Percentiles rank a stretch among this genome's conserved stretches.
phyloP scores from a whole-genome alignment of 2,113 vertebrate species.

The Arenaria interpres region DNA sequence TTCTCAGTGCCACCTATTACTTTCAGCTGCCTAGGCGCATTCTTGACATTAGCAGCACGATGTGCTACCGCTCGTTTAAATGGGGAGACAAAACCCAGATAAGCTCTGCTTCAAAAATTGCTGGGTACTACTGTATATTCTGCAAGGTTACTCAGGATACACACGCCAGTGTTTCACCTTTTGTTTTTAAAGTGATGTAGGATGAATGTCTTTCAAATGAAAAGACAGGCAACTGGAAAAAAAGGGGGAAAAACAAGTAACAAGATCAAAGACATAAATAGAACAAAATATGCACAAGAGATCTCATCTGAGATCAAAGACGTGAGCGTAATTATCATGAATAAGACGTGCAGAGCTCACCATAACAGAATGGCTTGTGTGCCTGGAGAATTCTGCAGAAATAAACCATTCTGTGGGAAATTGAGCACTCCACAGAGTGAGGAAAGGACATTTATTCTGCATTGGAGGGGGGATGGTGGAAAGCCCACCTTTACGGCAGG shows the following conservation, averaged over 20 bases:
- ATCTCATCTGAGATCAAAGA: conserved; percentile 81
- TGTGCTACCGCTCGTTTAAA: neutral
- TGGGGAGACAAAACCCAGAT: neutral
- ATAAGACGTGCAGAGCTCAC: conserved; percentile 68
- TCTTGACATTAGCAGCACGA: neutral
- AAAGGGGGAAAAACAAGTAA: conserved; percentile 61
- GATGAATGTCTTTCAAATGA: conserved; percentile 64
- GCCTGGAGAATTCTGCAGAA: conserved; percentile 59
- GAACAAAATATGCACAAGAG: conserved; percentile 83
- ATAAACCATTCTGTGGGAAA: conserved; percentile 39
- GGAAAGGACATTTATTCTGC: conserved; percentile 43
- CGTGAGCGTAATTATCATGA: conserved; percentile 74
- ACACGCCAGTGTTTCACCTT: conserved; percentile 47
- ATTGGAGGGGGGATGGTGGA: neutral
- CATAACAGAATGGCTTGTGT: conserved; percentile 68
- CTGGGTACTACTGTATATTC: neutral
- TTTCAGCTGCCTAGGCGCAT: conserved; percentile 48
- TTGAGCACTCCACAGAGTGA: neutral
- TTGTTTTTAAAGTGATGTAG: conserved; percentile 67
- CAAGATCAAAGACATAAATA: conserved; percentile 81
- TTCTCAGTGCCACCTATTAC: neutral
- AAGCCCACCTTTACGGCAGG: neutral
- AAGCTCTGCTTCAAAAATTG: neutral
- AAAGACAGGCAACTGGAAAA: conserved; percentile 44
- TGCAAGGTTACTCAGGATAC: conserved; percentile 54